Conservation (phyloP, 2,797 vertebrate genomes). For the Mareca strepera region DNA sequence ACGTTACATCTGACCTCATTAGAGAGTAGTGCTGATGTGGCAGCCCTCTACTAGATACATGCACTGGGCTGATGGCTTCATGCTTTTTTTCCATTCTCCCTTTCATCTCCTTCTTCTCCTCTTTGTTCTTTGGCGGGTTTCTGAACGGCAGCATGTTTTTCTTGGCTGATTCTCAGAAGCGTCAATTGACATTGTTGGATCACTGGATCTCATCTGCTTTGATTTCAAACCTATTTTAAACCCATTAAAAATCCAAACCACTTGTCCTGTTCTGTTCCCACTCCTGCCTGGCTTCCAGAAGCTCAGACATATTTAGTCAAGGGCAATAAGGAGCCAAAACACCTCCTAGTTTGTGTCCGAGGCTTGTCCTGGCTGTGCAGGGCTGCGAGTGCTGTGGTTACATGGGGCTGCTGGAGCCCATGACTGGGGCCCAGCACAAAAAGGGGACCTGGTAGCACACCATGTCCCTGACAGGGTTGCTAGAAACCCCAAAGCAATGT, state of each 20-base stretch:
- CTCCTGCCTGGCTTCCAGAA: constrained; percentile 23
- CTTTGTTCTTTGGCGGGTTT: neutral
- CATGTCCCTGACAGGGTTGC: fast-evolving
- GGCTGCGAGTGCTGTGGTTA: neutral
- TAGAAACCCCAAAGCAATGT: neutral
- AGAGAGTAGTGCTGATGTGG: neutral
- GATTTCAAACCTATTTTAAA: constrained; percentile 53
- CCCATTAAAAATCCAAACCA: neutral
- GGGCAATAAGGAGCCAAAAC: neutral
- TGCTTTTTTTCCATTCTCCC: neutral
- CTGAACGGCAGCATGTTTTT: constrained; percentile 23
- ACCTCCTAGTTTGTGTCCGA: neutral
- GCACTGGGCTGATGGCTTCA: neutral
- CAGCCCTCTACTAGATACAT: neutral
- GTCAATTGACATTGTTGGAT: neutral
- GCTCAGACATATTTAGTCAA: neutral
- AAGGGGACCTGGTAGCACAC: neutral
- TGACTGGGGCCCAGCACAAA: fast-evolving
- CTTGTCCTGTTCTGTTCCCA: neutral
- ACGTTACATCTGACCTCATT: neutral
- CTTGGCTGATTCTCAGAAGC: constrained; percentile 34
- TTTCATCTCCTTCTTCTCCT: constrained; percentile 1
- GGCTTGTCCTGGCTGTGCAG: neutral
- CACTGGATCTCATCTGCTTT: constrained; percentile 36
- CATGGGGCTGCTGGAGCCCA: neutral